Base-by-base conservation (phyloP, 2,113 vertebrate genomes). In the Mustelus asterias region DNA sequence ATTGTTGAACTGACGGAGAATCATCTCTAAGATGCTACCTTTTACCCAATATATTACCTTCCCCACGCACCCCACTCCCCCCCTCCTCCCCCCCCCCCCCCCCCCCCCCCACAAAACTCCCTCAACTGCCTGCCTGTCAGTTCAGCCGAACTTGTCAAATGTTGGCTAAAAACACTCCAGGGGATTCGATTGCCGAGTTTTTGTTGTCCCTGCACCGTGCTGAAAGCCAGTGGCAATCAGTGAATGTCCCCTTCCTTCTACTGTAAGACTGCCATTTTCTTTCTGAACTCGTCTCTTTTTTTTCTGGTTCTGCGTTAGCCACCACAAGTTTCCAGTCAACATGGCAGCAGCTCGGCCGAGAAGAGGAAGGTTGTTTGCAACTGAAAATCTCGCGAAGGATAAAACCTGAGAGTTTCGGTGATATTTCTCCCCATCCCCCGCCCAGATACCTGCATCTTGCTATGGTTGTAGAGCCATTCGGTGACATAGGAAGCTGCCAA, bases 401-500 rank as follows among this genome's bases (percentile, higher is more conserved):
- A 67, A 44, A 94, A 94, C 65, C 48, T 69, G 65, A 24, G 65
- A 69, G 37, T 69, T 9, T 2, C 41, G 16, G 24, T 69, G n/a
- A 41, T 41, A 24, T 69, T 20, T 37, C n/a, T 26, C 20, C 8
- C 37, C 37, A 4, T 8, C 16, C 26, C 89, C 6, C 14, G 16
- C 9, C 63, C 37, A 24, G n/a, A 14, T 26, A 67, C 33, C 44
- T 69, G 92, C 63, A 69, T 94, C 10, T 26, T 94, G 65, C 65
- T 67, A 44, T 70, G 92, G 37, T 69, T 67, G 65, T 41, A 13
- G 92, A 69, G 65, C 65, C 65, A 69, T 24, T 94, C 2, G 65
- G 92, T 44, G 63, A 94, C 92, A 44, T 94, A 44, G 63, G 63
- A 94, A 70, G 37, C 33, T 94, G 92, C 63, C 92, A 94, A 94